Base-by-base conservation (phyloP, 2,797 vertebrate genomes). In the Pseudomugil gertrudae region DNA sequence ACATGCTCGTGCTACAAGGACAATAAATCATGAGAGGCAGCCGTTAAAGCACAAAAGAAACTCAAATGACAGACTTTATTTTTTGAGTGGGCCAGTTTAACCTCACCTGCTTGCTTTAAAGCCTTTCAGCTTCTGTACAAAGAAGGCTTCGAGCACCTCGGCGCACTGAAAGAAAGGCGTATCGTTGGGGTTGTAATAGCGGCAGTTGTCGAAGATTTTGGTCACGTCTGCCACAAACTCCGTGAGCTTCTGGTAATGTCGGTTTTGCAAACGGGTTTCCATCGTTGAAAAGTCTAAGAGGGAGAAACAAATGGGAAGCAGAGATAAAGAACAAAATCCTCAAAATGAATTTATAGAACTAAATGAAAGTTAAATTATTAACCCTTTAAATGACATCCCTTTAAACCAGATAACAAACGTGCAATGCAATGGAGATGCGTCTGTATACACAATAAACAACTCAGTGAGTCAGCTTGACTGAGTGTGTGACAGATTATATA, bases 201-300 rank as follows among this genome's bases (percentile, higher is more conserved):
- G 98, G 92, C 98, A 99, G 94, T 99, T 99, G 93, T 99, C 98
- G 76, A 99, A 99, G 90, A 99, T 98, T 98, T 99, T 99, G 97
- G 98, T 99, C 96, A 99, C 97, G 85, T 99, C 98, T 59, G 97
- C 98, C 92, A 99, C 98, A 76, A 98, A 98, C 91, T 99, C 98
- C 0, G 98, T 98, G 86, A 99, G 94, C 88, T 98, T 99, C 91
- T 94, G 96, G 93, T 99, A 99, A 90, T 96, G 96, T 62, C 97
- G 95, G 57, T 95, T 97, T 70, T 96, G 95, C 85, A 99, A 89
- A 79, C 94, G 93, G 62, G 96, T 96, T 69, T 99, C 98, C 96
- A 99, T 98, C 33, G 97, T 99, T 72, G 96, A 95, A 65, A 99
- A 95, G 87, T 99, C 98, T 99, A 1, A 5, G 2, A 55, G 21